A percentile compares a stretch with the other conserved stretches of the same genome.
Conservation (phyloP, 2,888 invertebrate genomes). For the Apodemia duryi region DNA sequence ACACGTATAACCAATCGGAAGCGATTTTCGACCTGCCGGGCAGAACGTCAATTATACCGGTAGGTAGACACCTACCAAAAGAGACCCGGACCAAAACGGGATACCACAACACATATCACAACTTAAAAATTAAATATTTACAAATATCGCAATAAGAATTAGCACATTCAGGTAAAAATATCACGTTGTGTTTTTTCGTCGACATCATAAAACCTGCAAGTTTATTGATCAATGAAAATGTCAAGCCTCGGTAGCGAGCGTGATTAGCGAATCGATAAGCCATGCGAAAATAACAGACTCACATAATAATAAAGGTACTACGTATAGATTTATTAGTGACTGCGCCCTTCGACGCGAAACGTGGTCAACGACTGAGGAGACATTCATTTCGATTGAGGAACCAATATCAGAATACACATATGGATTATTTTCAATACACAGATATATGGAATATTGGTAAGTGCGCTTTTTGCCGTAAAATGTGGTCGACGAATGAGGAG, state of each 20-base stretch:
- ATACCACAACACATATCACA: too few species aligned
- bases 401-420: not conserved
- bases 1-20: too few species aligned
- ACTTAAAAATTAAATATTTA: too few species aligned
- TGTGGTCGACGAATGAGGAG: not conserved
- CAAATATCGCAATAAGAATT: too few species aligned
- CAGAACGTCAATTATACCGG: too few species aligned
- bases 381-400: not conserved
- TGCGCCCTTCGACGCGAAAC: conserved; percentile 3
- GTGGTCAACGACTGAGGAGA: not conserved
- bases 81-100: too few species aligned
- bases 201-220: not conserved
- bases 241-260: not conserved
- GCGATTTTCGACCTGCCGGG: too few species aligned
- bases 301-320: not conserved
- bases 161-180: not conserved
- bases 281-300: not conserved
- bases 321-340: not conserved
- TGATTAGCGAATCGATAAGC: conserved; percentile 14
- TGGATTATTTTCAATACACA: too few species aligned
- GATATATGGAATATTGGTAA: not conserved
- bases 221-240: conserved; percentile 15
- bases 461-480: not conserved
- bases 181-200: not conserved
- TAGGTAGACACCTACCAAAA: too few species aligned